Base-by-base conservation (phyloP, 2,888 invertebrate species). In the Lomographa bimaculata region DNA sequence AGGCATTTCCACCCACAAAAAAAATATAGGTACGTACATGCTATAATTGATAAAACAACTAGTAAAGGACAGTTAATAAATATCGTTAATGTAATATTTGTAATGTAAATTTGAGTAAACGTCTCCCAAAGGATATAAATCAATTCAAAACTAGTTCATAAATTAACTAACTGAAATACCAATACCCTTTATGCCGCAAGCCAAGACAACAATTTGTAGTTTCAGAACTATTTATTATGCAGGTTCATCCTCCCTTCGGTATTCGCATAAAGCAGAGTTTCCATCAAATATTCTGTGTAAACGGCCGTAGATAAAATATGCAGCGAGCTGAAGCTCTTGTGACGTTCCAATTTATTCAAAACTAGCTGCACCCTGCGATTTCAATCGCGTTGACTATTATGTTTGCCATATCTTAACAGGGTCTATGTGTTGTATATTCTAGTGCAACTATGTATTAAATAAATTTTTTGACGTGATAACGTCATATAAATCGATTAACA, bases 201-300 rank as follows among this genome's bases (percentile, higher is more conserved):
- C 18, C 19, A 17, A 24, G 11, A 16, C 24, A 19, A 19, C 18
- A 24, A 23, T 24, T 36, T 12, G 27, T 36, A 40, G 46, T 34
- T 43, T 25, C 7, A 23, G 29, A 47, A 43, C 16, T 26, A 53
- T 57, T 54, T 40, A 50, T 35, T 41, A 57, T 53, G 45, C 40
- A 54, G 41, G 51, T 50, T 51, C 52, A 55, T 49, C 32, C 37
- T 42, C 34, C 21, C 48, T 39, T 55, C 54, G 20, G 32, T 40
- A 59, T 64, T 58, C 59, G 48, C 53, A 58, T 65, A 64, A 66
- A 74, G 65, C 59, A 61, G 61, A 39, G 58, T 46, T 45, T 41
- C 48, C 50, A 71, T 80, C 60, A 75, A 72, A 74, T 77, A 82
- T 82, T 80, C 79, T 56, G 64, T 69, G 67, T 66, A 72, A 79